Evolutionary conservation across 2,888 invertebrate genomes (phyloP).

Genomic region (Limnephilus lunatus): DNA sequence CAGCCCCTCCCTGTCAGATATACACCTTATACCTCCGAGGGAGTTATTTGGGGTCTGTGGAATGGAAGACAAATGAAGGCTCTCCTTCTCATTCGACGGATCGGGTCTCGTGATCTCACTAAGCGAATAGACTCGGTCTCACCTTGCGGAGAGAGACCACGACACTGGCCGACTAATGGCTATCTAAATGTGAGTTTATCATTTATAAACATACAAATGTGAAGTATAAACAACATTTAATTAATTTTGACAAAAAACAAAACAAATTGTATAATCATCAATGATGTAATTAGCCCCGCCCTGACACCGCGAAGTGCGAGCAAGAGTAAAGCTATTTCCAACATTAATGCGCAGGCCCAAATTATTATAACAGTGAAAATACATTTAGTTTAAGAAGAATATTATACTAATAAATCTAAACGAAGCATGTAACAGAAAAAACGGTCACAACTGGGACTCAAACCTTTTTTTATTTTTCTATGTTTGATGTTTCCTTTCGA

Average conservation of each 20-base stretch:
- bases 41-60: slow-evolving; percentile 28
- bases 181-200: neutral
- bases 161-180: neutral
- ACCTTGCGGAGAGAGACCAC: neutral
- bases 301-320: no score
- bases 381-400: no score
- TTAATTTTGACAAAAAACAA: neutral
- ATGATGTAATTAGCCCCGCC: no score
- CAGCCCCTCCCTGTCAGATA: neutral
- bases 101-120: neutral
- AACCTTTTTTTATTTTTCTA: no score
- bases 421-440: no score
- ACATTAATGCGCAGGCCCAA: no score
- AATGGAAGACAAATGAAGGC: slow-evolving; percentile 38
- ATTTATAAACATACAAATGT: neutral
- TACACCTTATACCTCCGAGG: neutral
- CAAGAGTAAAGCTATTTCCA: no score
- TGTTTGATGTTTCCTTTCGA: no score
- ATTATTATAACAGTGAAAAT: no score
- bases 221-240: neutral
- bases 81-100: neutral
- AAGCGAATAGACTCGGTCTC: neutral
- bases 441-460: no score
- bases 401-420: no score
- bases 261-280: no score